Percentiles rank a stretch among this genome's conserved stretches.
These are phyloP conservation scores for Thera britannica DNA, from an alignment of 2,888 invertebrate species.

Conservation along the genomic window DNA sequence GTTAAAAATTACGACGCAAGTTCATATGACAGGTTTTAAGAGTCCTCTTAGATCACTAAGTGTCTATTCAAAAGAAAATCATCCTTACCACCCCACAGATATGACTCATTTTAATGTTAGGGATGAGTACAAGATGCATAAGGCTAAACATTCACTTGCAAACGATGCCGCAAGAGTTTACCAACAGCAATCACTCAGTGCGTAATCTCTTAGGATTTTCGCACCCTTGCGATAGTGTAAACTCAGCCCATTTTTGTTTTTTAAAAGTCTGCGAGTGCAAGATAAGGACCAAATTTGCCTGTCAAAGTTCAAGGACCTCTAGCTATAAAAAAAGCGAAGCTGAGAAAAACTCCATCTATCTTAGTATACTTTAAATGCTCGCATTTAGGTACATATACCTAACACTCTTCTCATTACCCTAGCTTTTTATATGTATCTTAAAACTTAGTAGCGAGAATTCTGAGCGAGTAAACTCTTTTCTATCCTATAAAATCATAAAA, in stretches of 20 bases:
- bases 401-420: too few species aligned
- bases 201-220: constrained; percentile 82
- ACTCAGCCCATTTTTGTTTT: constrained; percentile 66
- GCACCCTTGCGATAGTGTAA: constrained; percentile 62
- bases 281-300: constrained; percentile 61
- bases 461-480: neutral
- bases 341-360: neutral
- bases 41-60: constrained; percentile 6
- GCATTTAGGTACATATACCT: neutral
- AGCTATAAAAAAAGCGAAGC: neutral
- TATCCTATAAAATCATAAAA: neutral
- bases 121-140: constrained; percentile 58
- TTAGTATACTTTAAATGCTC: neutral
- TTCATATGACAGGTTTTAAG: constrained; percentile 9
- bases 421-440: too few species aligned
- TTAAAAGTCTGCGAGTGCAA: constrained; percentile 68
- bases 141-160: constrained; percentile 71
- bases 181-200: constrained; percentile 81
- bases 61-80: constrained; percentile 40
- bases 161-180: constrained; percentile 70
- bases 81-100: constrained; percentile 44
- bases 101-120: constrained; percentile 23
- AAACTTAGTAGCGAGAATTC: neutral
- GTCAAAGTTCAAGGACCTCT: constrained; percentile 8
- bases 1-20: constrained; percentile 10